phyloP scores from a whole-genome alignment of 2,113 vertebrate species.

The Oncorhynchus clarkii region DNA sequence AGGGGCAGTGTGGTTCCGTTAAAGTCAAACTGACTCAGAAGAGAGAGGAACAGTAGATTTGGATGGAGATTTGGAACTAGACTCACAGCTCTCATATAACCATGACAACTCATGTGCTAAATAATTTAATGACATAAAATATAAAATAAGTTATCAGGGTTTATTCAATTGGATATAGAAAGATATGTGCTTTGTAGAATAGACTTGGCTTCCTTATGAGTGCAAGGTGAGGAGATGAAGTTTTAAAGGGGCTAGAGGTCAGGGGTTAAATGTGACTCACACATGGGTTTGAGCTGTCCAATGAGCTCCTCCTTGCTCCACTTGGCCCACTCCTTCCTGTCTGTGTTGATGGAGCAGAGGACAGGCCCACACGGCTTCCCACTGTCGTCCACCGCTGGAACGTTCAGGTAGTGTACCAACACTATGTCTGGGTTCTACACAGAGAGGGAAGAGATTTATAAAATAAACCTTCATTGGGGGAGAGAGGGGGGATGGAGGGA shows the following conservation, averaged over 20 bases:
- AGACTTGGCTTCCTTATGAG: background rate
- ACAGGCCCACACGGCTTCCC: slow-evolving; percentile 96
- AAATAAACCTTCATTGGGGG: background rate
- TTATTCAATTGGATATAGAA: too few species aligned
- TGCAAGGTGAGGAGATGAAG: background rate
- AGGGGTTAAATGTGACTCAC: slow-evolving; percentile 78
- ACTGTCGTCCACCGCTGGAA: slow-evolving; percentile 96
- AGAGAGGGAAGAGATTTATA: background rate
- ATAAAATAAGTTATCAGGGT: too few species aligned
- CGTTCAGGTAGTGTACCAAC: slow-evolving; percentile 98
- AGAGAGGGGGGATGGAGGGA: slow-evolving; percentile 21
- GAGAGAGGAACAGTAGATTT: too few species aligned
- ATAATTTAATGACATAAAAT: too few species aligned
- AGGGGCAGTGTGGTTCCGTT: too few species aligned
- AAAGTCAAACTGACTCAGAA: too few species aligned
- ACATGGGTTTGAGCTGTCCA: slow-evolving; percentile 98
- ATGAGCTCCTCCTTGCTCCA: slow-evolving; percentile 99
- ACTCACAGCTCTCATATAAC: too few species aligned
- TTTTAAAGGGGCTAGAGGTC: background rate
- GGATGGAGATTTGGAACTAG: too few species aligned
- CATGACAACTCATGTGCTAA: too few species aligned
- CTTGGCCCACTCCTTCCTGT: slow-evolving; percentile 99
- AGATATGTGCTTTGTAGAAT: too few species aligned
- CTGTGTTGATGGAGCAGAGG: slow-evolving; percentile 97
- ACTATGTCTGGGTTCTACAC: slow-evolving; percentile 96